Conservation (phyloP, 2,113 vertebrate genomes). For the cat (Felis catus) region F.catus_Fca126_mat1.0 CM031417.1:18763501-18764000, state of each 20-base stretch:
- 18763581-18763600: not conserved
- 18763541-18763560: not conserved
- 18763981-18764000: not conserved
- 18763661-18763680: accelerated
- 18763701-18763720: not conserved
- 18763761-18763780: not conserved
- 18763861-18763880: not conserved
- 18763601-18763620: not conserved
- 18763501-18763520: not conserved
- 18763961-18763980: not conserved
- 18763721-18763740: not conserved
- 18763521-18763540: not conserved
- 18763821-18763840: not conserved
- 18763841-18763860: not conserved
- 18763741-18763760: not conserved
- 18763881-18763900: not conserved
- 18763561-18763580: not conserved
- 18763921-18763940: not conserved
- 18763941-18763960: not conserved
- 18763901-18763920: not conserved
- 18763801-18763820: not conserved
- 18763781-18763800: not conserved
- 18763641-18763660: not conserved
- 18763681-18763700: not conserved
- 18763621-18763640: not conserved